Base-by-base conservation (phyloP, 2,888 invertebrate genomes). In the Heteropelma amictum region DNA sequence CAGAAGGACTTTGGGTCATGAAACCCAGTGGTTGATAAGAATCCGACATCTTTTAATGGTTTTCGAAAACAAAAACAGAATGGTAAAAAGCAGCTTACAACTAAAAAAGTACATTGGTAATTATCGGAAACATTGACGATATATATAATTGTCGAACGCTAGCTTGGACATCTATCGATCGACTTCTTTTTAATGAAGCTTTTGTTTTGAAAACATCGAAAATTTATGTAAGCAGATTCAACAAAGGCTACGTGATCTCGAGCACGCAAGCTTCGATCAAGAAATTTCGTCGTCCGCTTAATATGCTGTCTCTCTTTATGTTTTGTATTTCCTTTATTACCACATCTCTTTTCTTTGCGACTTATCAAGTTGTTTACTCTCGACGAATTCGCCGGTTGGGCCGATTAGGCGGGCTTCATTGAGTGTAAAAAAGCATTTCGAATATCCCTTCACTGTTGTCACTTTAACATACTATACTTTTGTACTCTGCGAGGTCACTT, bases 301-400 rank as follows among this genome's bases (percentile, higher is more conserved):
- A 30, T 64, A 51, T 64, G 45, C 30, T 54, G 14, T 30, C 63
- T 47, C 23, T 47, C 35, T 61, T 38, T 54, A 70, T 61, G 56
- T 73, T 69, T 72, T 70, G 40, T 61, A n/a, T n/a, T n/a, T 60
- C 33, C 56, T 61, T 63, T 73, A 77, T 76, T 65, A 64, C 14
- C 23, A 30, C 70, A 35, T 10, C n/a, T 56, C 56, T 58, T 65
- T 69, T 72, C 56, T 49, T 19, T 49, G 19, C 49, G 19, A 10
- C 49, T 54, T 30, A 61, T 35, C 51, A 58, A 38, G 61, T 67
- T 56, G 76, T 77, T 71, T 67, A 56, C 67, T 26, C 26, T 21
- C 54, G 3, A n/a, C 17, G 30, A 14, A 26, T 10, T 12, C 19
- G 17, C 19, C 30, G 5, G 19, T 47, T 49, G 21, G 17, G 38